These are phyloP conservation scores for Dicranocentrus wangi DNA, from an alignment of 2,888 invertebrate genomes.

Conservation along the genomic window DNA sequence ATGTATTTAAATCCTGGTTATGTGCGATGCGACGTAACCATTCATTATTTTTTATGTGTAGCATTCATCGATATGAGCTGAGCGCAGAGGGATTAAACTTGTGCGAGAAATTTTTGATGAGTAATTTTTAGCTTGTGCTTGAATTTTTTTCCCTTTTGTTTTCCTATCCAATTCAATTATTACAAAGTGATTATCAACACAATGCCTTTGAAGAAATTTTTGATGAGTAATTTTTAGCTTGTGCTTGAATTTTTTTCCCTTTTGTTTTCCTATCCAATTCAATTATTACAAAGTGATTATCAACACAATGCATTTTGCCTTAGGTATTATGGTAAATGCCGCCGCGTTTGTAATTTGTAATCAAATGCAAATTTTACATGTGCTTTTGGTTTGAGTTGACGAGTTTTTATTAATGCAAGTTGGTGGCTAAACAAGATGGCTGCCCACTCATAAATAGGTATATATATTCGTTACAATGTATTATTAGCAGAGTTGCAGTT, in stretches of 20 bases:
- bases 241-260: too few species aligned
- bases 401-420: too few species aligned
- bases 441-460: neutral
- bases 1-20: too few species aligned
- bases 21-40: too few species aligned
- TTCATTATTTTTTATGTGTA: too few species aligned
- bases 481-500: too few species aligned
- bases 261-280: neutral
- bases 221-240: too few species aligned
- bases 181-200: slow-evolving; percentile 42
- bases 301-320: slow-evolving; percentile 26
- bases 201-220: slow-evolving; percentile 23
- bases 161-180: slow-evolving; percentile 8
- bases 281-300: slow-evolving; percentile 41
- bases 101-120: neutral
- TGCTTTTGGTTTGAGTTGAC: too few species aligned
- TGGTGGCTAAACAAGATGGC: too few species aligned
- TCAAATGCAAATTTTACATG: neutral
- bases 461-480: neutral
- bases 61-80: too few species aligned
- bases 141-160: too few species aligned
- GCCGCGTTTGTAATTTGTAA: neutral
- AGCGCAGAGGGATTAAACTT: neutral
- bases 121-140: too few species aligned
- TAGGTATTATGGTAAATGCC: neutral